Conservation (phyloP, 2,797 vertebrate species). For the Enteromius fasciolatus region DNA sequence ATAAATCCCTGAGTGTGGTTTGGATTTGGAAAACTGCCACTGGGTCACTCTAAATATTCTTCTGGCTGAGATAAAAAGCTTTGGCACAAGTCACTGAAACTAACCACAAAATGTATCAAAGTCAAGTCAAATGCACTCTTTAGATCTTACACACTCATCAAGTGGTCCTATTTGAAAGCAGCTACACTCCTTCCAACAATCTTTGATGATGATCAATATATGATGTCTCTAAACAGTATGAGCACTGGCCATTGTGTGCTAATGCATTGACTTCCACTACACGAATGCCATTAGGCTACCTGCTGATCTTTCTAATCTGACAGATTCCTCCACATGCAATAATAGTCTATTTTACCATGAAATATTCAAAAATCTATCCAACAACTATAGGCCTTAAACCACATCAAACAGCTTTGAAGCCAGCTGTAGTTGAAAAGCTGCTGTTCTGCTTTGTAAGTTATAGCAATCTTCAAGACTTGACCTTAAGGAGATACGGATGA, state of each 20-base stretch:
- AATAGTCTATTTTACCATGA: neutral
- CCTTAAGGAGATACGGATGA: neutral
- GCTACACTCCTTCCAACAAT: neutral
- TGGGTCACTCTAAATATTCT: neutral
- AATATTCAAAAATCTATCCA: neutral
- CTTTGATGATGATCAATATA: neutral
- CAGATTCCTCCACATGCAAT: neutral
- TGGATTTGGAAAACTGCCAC: conserved; percentile 1
- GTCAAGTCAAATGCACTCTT: neutral
- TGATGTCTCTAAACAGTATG: neutral
- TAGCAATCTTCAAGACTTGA: neutral
- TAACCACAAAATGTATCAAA: neutral
- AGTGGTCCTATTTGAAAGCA: neutral
- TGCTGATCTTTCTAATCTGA: neutral
- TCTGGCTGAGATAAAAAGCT: neutral
- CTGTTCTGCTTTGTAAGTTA: neutral
- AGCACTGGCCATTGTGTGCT: neutral
- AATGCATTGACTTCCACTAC: neutral
- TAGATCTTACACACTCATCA: neutral
- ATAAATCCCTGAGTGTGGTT: neutral
- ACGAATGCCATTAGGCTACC: neutral
- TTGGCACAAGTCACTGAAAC: neutral
- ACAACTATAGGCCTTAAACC: neutral
- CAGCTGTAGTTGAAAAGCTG: neutral
- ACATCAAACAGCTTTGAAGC: neutral